Evolutionary conservation across 2,888 invertebrate species (phyloP).

Genomic region (Drepana falcataria): DNA sequence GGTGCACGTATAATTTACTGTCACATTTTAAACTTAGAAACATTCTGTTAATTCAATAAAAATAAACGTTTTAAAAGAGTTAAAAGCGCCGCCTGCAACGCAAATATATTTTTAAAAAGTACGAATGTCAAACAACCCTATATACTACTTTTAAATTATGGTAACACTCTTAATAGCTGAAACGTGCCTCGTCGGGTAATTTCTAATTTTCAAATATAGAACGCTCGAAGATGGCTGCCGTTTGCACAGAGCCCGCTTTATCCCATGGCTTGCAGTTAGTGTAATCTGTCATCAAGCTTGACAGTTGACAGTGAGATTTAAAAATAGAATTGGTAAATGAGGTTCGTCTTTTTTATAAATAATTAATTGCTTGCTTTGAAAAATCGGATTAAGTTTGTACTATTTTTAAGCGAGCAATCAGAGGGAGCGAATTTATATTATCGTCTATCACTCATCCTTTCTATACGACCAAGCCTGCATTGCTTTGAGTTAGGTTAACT

Average conservation of each 20-base stretch:
- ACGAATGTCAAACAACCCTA: constrained; percentile 27
- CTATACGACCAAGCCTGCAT: too few species aligned
- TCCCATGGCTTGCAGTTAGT: constrained; percentile 41
- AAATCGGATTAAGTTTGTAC: too few species aligned
- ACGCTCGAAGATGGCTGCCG: constrained; percentile 33
- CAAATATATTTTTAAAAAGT: background rate
- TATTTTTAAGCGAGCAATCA: too few species aligned
- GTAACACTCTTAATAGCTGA: constrained; percentile 38
- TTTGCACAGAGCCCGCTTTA: constrained; percentile 42
- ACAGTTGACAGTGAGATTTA: constrained; percentile 66
- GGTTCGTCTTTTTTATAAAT: too few species aligned
- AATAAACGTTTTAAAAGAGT: background rate
- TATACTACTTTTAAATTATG: constrained; percentile 27
- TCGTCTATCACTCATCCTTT: too few species aligned
- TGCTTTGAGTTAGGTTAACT: too few species aligned
- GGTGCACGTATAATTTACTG: too few species aligned
- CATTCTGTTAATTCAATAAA: too few species aligned
- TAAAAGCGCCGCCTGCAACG: background rate
- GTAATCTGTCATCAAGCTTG: constrained; percentile 73
- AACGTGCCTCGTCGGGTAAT: constrained; percentile 45
- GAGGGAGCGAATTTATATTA: too few species aligned
- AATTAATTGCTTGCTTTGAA: too few species aligned
- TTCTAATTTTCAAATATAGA: constrained; percentile 35
- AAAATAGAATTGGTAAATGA: constrained; percentile 36
- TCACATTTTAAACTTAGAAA: too few species aligned